Evolutionary conservation across 64 coral and sea anemone species (phyloP).

Genomic region (Orbicella faveolata): DNA sequence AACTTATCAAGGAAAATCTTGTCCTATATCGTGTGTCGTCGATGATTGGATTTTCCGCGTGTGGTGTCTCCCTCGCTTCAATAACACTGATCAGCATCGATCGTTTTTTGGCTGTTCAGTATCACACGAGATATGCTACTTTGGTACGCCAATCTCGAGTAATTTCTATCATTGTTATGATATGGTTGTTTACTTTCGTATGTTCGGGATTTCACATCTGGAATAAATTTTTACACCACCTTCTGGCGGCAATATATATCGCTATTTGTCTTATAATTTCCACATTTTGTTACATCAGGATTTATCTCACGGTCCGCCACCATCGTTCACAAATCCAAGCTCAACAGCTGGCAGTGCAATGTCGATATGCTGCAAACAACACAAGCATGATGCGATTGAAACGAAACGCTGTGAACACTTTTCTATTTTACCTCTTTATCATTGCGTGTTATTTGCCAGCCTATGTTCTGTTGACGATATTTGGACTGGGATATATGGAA

Average conservation of each 20-base stretch:
- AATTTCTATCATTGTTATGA: not conserved
- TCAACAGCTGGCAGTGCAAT: not conserved
- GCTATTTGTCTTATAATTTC: not conserved
- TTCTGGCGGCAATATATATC: not conserved
- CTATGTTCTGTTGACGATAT: not conserved
- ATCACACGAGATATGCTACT: slow-evolving; percentile 9
- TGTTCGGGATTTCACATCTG: not conserved
- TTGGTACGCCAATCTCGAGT: slow-evolving; percentile 5
- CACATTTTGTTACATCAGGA: slow-evolving; percentile 3
- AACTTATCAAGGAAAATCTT: not conserved
- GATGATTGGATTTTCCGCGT: not conserved
- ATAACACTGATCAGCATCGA: not conserved
- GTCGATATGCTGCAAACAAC: not conserved
- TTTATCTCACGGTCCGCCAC: not conserved
- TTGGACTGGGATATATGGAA: not conserved
- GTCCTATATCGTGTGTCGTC: not conserved
- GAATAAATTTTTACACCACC: not conserved
- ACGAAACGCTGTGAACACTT: slow-evolving; percentile 1
- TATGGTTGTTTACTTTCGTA: not conserved
- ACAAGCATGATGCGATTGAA: not conserved
- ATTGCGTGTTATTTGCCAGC: not conserved
- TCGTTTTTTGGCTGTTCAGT: slow-evolving; percentile 1
- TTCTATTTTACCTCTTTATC: slow-evolving; percentile 2
- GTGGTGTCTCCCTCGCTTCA: not conserved
- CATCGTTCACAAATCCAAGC: not conserved